Base-by-base conservation (phyloP, 2,888 invertebrate species). In the Elmis aenea region DNA sequence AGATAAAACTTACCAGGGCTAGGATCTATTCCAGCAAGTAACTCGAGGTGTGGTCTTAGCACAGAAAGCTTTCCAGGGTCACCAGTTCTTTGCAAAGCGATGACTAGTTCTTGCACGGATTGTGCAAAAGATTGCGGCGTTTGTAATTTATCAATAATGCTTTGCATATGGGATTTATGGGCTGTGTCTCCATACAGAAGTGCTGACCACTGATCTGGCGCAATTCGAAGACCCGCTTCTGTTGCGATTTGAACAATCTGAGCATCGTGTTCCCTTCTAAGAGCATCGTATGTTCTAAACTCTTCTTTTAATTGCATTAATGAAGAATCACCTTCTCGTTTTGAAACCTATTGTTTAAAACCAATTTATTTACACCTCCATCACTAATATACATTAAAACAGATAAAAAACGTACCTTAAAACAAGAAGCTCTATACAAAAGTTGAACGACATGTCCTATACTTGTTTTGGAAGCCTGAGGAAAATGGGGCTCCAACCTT, bases 371-470 rank as follows among this genome's bases (percentile, higher is more conserved):
- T n/a, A n/a, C n/a, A n/a, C n/a, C n/a, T n/a, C n/a, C n/a, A n/a
- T n/a, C n/a, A n/a, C n/a, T n/a, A n/a, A n/a, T n/a, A n/a, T n/a
- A n/a, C n/a, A n/a, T n/a, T n/a, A n/a, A n/a, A n/a, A n/a, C n/a
- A n/a, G n/a, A n/a, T n/a, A n/a, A n/a, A n/a, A n/a, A n/a, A n/a
- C n/a, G n/a, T 65, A 90, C 95, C 77, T 94, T 95, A 71, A 99
- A 99, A 71, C 97, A 97, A 44, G 95, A 95, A 28, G 97, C 97
- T 54, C 97, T 79, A 67, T 99, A 99, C 13, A 99, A 75, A 31
- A 99, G 77, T 68, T 99, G 99, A 34, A 99, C 96, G 25, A 99
- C 97, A 70, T 99, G 97, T 6, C 97, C 97, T 63, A 99, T 96
- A 64, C 94, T 94, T 15, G 97, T 99, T 74, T 99, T 99, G 11